These are phyloP conservation scores for Hypomesus transpacificus DNA, from an alignment of 2,113 vertebrate species.

Conservation along the genomic window DNA sequence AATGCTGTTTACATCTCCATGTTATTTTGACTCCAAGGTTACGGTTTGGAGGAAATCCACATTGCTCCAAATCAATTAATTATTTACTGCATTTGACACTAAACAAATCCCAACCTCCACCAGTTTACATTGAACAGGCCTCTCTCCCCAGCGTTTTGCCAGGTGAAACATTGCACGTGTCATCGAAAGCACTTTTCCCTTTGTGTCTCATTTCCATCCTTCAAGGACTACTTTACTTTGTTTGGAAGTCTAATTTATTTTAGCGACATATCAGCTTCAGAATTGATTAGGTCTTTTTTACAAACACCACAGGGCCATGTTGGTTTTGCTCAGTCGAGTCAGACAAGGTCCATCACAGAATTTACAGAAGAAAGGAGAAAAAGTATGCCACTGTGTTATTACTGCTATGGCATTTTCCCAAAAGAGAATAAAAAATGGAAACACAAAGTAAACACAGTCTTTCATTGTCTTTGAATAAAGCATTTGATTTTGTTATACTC, in stretches of 20 bases:
- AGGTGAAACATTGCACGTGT: constrained; percentile 60
- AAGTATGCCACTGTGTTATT: constrained; percentile 61
- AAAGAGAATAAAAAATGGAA: constrained; percentile 54
- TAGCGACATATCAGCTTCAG: constrained; percentile 64
- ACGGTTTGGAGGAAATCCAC: constrained; percentile 49
- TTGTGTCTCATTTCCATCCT: constrained; percentile 57
- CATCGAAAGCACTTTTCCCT: constrained; percentile 49
- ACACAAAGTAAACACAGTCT: constrained; percentile 57
- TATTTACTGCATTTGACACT: constrained; percentile 66
- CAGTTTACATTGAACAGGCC: constrained; percentile 63
- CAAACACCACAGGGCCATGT: constrained; percentile 54
- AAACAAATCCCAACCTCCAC: constrained; percentile 55
- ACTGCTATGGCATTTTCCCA: constrained; percentile 55
- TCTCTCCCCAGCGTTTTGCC: constrained; percentile 39
- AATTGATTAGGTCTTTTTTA: constrained; percentile 63
- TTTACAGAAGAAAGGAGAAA: constrained; percentile 47
- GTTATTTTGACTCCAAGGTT: constrained; percentile 34
- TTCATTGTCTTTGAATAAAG: constrained; percentile 58
- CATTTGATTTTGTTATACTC: constrained; percentile 64
- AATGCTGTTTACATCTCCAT: constrained; percentile 43
- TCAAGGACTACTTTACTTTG: constrained; percentile 59
- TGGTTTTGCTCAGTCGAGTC: constrained; percentile 59
- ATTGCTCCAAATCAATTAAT: constrained; percentile 62
- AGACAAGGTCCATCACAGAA: constrained; percentile 47
- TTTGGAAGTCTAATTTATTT: constrained; percentile 75